These are phyloP conservation scores for Nestor notabilis DNA, from an alignment of 2,113 vertebrate species.

Conservation along the genomic window DNA sequence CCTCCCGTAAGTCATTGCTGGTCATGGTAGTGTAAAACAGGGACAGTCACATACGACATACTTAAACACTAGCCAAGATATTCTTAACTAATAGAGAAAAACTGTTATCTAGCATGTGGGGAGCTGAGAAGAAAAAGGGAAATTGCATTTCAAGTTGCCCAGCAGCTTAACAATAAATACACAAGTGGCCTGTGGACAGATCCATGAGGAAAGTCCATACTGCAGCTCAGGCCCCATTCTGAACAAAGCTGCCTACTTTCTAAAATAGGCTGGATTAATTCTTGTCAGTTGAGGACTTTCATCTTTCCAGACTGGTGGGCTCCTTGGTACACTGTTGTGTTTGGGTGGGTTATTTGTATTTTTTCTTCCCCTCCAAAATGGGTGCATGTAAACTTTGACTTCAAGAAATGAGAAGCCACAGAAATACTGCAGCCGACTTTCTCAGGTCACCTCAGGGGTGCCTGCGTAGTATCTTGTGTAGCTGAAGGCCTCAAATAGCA, in stretches of 20 bases:
- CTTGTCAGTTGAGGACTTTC: background rate
- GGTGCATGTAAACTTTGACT: background rate
- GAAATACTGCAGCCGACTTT: background rate
- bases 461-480: background rate
- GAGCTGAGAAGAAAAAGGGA: background rate
- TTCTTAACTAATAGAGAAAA: background rate
- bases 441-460: background rate
- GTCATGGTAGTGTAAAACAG: background rate
- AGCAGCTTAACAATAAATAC: background rate
- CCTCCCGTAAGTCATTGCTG: background rate
- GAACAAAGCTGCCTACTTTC: background rate
- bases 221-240: background rate
- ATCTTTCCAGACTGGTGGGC: background rate
- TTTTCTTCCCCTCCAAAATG: background rate
- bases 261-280: background rate
- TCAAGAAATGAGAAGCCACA: background rate
- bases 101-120: no score
- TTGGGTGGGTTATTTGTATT: background rate
- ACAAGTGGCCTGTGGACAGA: background rate
- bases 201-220: background rate
- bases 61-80: background rate
- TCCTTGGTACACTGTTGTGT: accelerated
- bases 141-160: background rate
- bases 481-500: background rate
- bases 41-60: background rate